Evolutionary conservation across 2,113 vertebrate genomes (phyloP), one percentile per base, ranked within the genome.

Genomic region (Dermatemys mawii): DNA sequence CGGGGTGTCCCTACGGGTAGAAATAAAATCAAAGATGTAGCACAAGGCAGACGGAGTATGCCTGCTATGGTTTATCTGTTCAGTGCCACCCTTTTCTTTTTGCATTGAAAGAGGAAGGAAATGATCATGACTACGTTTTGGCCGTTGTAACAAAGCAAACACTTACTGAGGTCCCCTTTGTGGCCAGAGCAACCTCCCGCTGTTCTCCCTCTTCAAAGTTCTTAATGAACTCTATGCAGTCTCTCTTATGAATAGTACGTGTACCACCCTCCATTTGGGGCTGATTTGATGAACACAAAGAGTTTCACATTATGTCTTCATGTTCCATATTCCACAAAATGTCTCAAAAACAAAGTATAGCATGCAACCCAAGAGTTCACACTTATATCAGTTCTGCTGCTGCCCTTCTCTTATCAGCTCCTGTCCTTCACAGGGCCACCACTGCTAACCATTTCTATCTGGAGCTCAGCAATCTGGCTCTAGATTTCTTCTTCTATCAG

Each of bases 11-110:
- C 92, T 75, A 83, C 93, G 94, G 95, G 92, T 92, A 95, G 89
- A 92, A 94, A 90, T 85, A 91, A 91, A 94, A 93, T 22, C 84
- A 95, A 94, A 96, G 93, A 96, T 35, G 63, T 32, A 60, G 57
- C 57, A 60, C 93, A 86, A 95, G 86, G 81, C 93, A 96, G 91
- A 94, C 60, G 91, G 93, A 96, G 88, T 24, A 1, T 93, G 90
- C 83, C 92, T 92, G 86, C 44, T 76, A 51, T 95, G 90, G 96
- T 95, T 97, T 96, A 97, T 94, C 91, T 91, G 90, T 44, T 93
- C 2, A 0, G 57, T 83, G 83, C 48, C 51, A 93, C 82, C 86
- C 91, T 79, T 75, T 91, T 82, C 91, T n/a, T 81, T 88, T 48
- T 88, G 73, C 89, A 94, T 2, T 32, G 60, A 81, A 90, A 67